Conservation (phyloP, 2,113 vertebrate species). For the Patagioenas fasciata region DNA sequence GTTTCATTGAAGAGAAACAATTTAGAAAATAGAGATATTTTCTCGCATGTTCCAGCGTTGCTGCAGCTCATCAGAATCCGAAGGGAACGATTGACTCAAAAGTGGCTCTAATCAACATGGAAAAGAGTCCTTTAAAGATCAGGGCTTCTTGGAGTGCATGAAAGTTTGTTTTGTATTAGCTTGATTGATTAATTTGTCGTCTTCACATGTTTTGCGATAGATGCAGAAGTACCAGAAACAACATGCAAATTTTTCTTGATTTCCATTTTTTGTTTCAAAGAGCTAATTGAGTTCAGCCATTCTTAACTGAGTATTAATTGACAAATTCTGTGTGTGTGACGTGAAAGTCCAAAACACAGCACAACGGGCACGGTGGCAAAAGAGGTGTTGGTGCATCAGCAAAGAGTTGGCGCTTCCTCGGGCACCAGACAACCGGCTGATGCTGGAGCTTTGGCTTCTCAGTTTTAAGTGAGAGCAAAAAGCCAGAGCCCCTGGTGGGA, state of each 20-base stretch:
- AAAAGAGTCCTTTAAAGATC: not conserved
- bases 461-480: not conserved
- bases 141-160: not conserved
- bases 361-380: not conserved
- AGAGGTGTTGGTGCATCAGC: not conserved
- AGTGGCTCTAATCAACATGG: not conserved
- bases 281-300: slow-evolving; percentile 1
- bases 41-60: not conserved
- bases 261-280: not conserved
- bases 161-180: slow-evolving; percentile 2
- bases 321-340: not conserved
- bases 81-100: not conserved
- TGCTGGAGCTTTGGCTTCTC: not conserved
- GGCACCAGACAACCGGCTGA: not conserved
- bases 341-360: not conserved
- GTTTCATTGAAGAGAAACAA: not conserved
- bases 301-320: not conserved
- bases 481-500: not conserved
- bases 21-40: not conserved
- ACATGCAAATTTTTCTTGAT: not conserved
- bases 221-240: not conserved
- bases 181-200: slow-evolving; percentile 20
- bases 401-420: not conserved
- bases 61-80: not conserved
- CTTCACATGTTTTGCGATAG: not conserved